Evolutionary conservation across 2,797 vertebrate species (phyloP).

Genomic region (Anniella stebbinsi): DNA sequence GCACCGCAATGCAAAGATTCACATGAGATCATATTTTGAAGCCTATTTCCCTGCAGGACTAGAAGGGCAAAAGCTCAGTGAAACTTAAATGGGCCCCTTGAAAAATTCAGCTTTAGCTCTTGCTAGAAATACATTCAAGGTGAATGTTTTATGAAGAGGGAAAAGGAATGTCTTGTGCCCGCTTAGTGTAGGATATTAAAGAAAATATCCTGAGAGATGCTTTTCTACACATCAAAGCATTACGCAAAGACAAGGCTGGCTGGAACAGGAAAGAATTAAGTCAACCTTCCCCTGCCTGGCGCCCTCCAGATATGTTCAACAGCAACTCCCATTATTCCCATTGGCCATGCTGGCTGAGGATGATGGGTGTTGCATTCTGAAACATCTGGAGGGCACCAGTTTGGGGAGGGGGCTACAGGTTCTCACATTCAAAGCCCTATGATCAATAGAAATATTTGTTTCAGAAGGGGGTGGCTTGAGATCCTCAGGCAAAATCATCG

Average conservation of each 20-base stretch:
- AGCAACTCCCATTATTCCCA: too few relatives aligned
- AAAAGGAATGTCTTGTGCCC: slow-evolving; percentile 53
- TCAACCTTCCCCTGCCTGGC: too few relatives aligned
- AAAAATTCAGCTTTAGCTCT: slow-evolving; percentile 48
- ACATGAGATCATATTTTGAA: slow-evolving; percentile 41
- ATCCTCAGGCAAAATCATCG: slow-evolving; percentile 44
- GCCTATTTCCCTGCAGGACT: slow-evolving; percentile 66
- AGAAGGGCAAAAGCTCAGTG: slow-evolving; percentile 61
- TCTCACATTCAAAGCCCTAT: slow-evolving; percentile 45
- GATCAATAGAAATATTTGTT: slow-evolving; percentile 58
- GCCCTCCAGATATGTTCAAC: too few relatives aligned
- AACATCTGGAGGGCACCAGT: too few relatives aligned
- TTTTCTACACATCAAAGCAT: slow-evolving; percentile 66
- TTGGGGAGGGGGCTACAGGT: slow-evolving; percentile 30
- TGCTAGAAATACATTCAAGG: slow-evolving; percentile 27
- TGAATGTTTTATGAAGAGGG: slow-evolving; percentile 51
- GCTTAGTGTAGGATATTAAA: slow-evolving; percentile 73
- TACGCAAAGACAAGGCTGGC: slow-evolving; percentile 62
- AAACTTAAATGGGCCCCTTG: slow-evolving; percentile 57
- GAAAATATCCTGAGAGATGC: slow-evolving; percentile 64
- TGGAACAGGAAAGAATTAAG: slow-evolving; percentile 30
- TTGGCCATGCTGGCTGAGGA: too few relatives aligned
- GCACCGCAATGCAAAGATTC: too few relatives aligned
- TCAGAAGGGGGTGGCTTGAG: slow-evolving; percentile 63
- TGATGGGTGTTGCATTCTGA: too few relatives aligned